These are phyloP conservation scores for Manis javanica DNA, from an alignment of 2,797 vertebrate genomes.

Conservation along the genomic window DNA sequence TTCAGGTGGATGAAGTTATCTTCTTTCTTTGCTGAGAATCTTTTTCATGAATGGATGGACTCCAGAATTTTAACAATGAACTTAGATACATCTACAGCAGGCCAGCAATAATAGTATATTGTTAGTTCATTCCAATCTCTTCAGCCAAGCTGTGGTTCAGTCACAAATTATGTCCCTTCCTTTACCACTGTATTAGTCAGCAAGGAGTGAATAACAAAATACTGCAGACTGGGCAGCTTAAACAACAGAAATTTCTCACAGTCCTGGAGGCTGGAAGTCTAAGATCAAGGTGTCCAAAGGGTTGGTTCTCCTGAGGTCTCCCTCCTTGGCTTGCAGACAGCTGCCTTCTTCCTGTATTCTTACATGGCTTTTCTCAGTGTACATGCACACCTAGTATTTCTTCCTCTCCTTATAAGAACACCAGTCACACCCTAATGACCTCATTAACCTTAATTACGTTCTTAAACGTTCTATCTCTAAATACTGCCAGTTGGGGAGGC, in stretches of 20 bases:
- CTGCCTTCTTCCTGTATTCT: background rate
- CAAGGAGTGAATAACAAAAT: background rate
- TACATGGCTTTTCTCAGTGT: background rate
- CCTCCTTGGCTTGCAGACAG: background rate
- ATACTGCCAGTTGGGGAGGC: background rate
- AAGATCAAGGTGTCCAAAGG: background rate
- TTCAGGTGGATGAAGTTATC: background rate
- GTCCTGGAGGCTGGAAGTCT: background rate
- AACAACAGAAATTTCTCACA: background rate
- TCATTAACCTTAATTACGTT: background rate
- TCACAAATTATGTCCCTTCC: background rate
- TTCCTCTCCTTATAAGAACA: background rate
- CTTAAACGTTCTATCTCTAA: background rate
- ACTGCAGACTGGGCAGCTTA: background rate
- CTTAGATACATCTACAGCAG: background rate
- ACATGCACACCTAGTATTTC: background rate
- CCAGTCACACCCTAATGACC: background rate
- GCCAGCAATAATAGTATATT: background rate
- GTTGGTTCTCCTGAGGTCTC: background rate
- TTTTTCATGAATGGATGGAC: background rate
- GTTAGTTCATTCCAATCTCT: background rate
- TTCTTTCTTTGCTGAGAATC: background rate
- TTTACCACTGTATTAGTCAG: background rate
- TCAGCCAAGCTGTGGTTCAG: background rate
- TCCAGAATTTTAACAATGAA: background rate